Base-by-base conservation (phyloP, 2,797 vertebrate species). In the Rallus crepitans region DNA sequence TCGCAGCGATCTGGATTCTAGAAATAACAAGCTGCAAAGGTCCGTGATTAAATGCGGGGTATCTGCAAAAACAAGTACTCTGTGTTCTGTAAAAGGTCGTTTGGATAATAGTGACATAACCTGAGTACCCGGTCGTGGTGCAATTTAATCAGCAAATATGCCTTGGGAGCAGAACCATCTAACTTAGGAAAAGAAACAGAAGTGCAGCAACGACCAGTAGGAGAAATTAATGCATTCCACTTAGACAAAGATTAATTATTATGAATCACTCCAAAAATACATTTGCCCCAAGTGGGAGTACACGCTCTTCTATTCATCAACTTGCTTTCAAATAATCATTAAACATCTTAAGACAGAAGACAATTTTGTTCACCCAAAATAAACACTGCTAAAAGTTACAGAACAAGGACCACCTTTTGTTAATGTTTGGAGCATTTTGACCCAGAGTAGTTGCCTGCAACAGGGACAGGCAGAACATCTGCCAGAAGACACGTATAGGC, bases 161-260 rank as follows among this genome's bases (percentile, higher is more conserved):
- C n/a, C 89, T 81, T 93, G 84, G 66, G 80, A 96, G 75, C 60
- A 94, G 91, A 88, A 95, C 92, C 92, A 76, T 73, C 66, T 91
- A 66, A 89, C 87, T 82, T 56, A 47, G 45, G 87, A 94, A 86
- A 97, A 93, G 93, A 95, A 94, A 73, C 94, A 95, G 81, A 81
- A 93, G 73, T 87, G 66, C 37, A 86, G 60, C 31, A 82, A 64
- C 37, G 75, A 87, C 11, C 81, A 92, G 75, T 59, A 95, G 91
- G 71, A 96, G 92, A 96, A 96, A 93, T 82, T 47, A 94, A 84
- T 90, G 84, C 90, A 95, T 96, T 96, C 87, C 75, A 65, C 47
- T 87, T 33, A 66, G 92, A 97, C 95, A 96, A 93, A 88, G 90
- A 93, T 95, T 91, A 94, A 96, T 94, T 95, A 77, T 91, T 83